Evolutionary conservation across 2,888 invertebrate genomes (phyloP), one percentile per base, ranked within the genome.

Genomic region (Phyllotreta cruciferae): DNA sequence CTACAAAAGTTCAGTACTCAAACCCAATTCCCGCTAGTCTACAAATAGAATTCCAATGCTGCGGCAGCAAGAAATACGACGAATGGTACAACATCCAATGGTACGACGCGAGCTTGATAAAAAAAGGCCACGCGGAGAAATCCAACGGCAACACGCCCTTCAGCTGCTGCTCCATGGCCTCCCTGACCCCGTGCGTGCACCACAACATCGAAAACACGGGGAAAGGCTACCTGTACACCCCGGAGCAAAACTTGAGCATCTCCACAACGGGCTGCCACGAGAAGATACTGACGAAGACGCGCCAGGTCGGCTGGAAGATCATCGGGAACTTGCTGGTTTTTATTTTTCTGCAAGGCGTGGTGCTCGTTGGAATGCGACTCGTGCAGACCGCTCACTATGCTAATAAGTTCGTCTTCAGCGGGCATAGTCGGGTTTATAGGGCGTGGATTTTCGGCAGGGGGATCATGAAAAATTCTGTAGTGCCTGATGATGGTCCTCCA

Each of bases 21-120:
- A 13, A 13, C 14, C 9, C 1, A 6, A 7, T 47, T 6, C 36
- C 14, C 14, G n/a, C 11, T 39, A 66, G 66, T 35, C 73, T 88
- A 68, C 88, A 88, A 78, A 85, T 87, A 1, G 83, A 86, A 66
- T 85, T 88, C 70, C 85, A 85, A 63, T 88, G 88, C 75, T 88
- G 88, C 73, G 88, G 88, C 0, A 83, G 86, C 53, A 84, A 84
- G 50, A 82, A 81, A 67, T 87, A 84, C 70, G 82, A 84, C 64
- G 88, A 88, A 73, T 88, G 88, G 88, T 87, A 87, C 72, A 83
- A 79, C 60, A 84, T 88, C 62, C 82, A 83, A 0, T 88, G 88
- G 88, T 84, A 82, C 76, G 82, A 71, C 76, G 79, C 56, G 75
- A 72, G 83, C 79, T 77, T 86, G 79, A 66, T 65, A 35, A 61